These are phyloP conservation scores for Drosophila fulvimacula DNA, from an alignment of 2,888 invertebrate genomes.

Conservation along the genomic window DNA sequence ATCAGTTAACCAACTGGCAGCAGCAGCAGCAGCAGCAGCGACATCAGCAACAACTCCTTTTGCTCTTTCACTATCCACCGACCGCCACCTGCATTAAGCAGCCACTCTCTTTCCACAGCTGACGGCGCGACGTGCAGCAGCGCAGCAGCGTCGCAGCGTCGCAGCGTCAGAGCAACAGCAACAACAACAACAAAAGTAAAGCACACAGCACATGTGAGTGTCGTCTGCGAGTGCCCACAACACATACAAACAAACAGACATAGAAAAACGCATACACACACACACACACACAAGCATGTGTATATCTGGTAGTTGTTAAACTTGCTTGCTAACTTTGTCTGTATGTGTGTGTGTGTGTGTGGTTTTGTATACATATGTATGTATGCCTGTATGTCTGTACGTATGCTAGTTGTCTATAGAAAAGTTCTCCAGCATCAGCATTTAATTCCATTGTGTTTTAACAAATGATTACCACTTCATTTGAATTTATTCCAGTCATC, in stretches of 20 bases:
- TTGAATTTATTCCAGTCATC: constrained; percentile 55
- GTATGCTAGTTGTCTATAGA: constrained; percentile 2
- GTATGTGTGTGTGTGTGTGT: background rate
- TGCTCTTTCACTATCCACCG: constrained; percentile 8
- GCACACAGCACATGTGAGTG: too few species aligned
- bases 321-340: constrained; percentile 58
- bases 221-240: constrained; percentile 11
- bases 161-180: too few species aligned
- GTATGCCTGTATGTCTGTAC: background rate
- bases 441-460: constrained; percentile 58
- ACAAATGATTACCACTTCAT: constrained; percentile 55
- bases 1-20: constrained; percentile 48
- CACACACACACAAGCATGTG: background rate
- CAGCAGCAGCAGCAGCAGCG: background rate
- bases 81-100: constrained; percentile 47
- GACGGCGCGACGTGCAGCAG: constrained; percentile 27
- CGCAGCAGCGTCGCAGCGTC: too few species aligned
- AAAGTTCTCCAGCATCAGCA: constrained; percentile 45
- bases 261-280: constrained; percentile 45
- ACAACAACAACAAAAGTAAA: too few species aligned
- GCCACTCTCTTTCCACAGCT: constrained; percentile 38
- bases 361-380: background rate
- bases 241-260: constrained; percentile 38
- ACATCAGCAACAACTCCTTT: constrained; percentile 11
- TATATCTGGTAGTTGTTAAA: constrained; percentile 56